Conservation (phyloP, 1,140 invertebrate species). For the Patella vulgata region DNA sequence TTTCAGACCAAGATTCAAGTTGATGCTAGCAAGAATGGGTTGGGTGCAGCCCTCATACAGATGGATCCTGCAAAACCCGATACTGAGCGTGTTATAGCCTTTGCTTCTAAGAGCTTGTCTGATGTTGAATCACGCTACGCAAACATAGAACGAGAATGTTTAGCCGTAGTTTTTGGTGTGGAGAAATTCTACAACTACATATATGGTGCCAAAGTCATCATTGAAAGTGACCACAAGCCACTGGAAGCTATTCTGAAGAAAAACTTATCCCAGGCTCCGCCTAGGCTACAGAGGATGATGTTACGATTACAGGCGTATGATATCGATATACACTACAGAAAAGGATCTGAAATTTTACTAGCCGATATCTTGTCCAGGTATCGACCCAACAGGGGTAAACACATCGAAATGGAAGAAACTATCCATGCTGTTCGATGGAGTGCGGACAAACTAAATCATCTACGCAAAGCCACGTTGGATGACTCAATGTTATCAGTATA, state of each 20-base stretch:
- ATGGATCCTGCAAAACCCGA: conserved; percentile 41
- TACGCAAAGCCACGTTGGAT: conserved; percentile 6
- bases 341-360: conserved; percentile 28
- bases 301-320: conserved; percentile 32
- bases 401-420: conserved; percentile 2
- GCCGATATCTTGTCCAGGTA: conserved; percentile 34
- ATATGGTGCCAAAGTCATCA: conserved; percentile 34
- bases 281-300: conserved; percentile 41
- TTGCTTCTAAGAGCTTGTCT: conserved; percentile 64
- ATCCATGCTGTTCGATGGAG: conserved; percentile 8
- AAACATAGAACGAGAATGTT: conserved; percentile 69
- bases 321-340: conserved; percentile 39
- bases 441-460: conserved; percentile 7
- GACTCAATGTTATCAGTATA: conserved; percentile 11
- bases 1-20: conserved; percentile 6
- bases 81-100: conserved; percentile 63
- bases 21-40: conserved; percentile 45
- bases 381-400: conserved; percentile 1
- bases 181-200: conserved; percentile 69
- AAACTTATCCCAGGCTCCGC: conserved; percentile 20
- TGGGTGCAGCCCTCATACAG: conserved; percentile 65
- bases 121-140: conserved; percentile 63
- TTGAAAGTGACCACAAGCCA: conserved; percentile 38
- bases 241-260: conserved; percentile 38
- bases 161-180: conserved; percentile 68